Percentiles rank a stretch among this genome's conserved stretches.
phyloP scores from a whole-genome alignment of 2,888 invertebrate species.

The Drosophila kambysellisi region DNA sequence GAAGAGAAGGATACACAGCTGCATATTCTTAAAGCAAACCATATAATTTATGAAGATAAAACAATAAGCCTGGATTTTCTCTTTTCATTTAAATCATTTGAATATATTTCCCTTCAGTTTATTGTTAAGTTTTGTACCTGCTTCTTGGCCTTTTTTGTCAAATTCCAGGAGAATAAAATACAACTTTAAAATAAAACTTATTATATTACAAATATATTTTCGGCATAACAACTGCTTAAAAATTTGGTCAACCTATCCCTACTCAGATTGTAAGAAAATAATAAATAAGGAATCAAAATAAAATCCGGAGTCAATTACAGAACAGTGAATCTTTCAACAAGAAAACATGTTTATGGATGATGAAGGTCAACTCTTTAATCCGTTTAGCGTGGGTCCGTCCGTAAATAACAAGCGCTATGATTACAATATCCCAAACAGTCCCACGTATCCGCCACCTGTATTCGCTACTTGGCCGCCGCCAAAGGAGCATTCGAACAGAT shows the following conservation, averaged over 20 bases:
- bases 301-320: not conserved
- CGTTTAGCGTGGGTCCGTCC: slow-evolving; percentile 54
- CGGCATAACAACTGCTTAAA: slow-evolving; percentile 1
- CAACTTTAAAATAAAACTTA: not conserved
- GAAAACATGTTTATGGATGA: slow-evolving; percentile 54
- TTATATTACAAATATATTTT: slow-evolving; percentile 2
- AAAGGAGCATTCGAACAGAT: slow-evolving; percentile 28
- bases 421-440: slow-evolving; percentile 40
- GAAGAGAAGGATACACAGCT: too few species aligned
- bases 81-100: not conserved
- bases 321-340: not conserved
- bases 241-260: not conserved
- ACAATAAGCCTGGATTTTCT: too few species aligned
- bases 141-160: not conserved
- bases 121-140: slow-evolving; percentile 15
- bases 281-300: not conserved
- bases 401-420: slow-evolving; percentile 12
- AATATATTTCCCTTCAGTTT: not conserved
- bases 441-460: slow-evolving; percentile 62
- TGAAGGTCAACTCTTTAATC: slow-evolving; percentile 47
- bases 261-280: not conserved
- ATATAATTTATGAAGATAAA: too few species aligned
- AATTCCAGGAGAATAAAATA: slow-evolving; percentile 17
- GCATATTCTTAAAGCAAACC: too few species aligned
- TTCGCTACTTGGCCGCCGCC: slow-evolving; percentile 36